Conservation (phyloP, 2,888 invertebrate genomes). For the Slavum lentiscoides region DNA sequence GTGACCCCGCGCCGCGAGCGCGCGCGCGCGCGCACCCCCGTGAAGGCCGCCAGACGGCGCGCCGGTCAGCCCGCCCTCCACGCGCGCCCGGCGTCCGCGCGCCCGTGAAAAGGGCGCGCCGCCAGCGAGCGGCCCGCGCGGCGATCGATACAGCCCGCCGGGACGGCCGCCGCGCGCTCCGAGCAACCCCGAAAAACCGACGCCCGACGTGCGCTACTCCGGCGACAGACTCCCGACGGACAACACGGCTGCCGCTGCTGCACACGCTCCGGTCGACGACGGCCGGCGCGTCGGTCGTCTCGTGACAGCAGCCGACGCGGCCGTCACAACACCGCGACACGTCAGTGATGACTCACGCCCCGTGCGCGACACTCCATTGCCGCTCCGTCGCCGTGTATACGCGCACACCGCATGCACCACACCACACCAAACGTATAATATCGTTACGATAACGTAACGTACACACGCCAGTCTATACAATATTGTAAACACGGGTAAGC, state of each 20-base stretch:
- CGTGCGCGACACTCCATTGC: neutral
- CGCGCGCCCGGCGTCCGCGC: slow-evolving; percentile 12
- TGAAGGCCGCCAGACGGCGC: slow-evolving; percentile 23
- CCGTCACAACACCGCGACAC: neutral
- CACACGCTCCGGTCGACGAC: neutral
- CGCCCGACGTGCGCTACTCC: slow-evolving; percentile 39
- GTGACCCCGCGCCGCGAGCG: slow-evolving; percentile 5
- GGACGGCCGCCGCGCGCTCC: slow-evolving; percentile 9
- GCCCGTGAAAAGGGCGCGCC: slow-evolving; percentile 45
- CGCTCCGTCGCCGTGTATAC: neutral
- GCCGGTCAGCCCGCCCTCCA: slow-evolving; percentile 4
- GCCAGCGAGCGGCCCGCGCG: neutral
- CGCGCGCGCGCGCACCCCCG: neutral
- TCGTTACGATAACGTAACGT: too few relatives aligned
- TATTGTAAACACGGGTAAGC: slow-evolving; percentile 28
- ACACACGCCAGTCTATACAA: neutral
- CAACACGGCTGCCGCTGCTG: slow-evolving; percentile 17
- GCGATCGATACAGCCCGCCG: slow-evolving; percentile 52
- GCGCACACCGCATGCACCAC: neutral
- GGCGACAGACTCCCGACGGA: slow-evolving; percentile 34
- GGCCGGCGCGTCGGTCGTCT: slow-evolving; percentile 5
- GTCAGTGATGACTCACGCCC: slow-evolving; percentile 26
- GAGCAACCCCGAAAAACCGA: slow-evolving; percentile 38
- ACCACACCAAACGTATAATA: too few relatives aligned
- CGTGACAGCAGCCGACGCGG: neutral